Conservation (phyloP, 2,797 vertebrate species). For the Anas bernieri region DNA sequence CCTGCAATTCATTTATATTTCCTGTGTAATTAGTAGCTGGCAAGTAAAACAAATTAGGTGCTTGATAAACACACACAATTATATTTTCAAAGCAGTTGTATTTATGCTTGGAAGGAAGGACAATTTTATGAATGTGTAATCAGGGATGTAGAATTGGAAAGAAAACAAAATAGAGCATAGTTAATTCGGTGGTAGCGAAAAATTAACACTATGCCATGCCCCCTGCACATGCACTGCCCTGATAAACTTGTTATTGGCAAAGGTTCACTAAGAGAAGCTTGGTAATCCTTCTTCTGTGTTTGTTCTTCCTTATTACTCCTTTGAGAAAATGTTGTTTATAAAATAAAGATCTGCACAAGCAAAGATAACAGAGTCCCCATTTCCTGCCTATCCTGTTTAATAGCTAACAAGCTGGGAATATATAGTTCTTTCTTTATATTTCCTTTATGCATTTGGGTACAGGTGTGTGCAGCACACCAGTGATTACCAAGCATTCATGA, state of each 20-base stretch:
- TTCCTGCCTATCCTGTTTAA: constrained; percentile 65
- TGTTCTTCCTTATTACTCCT: constrained; percentile 90
- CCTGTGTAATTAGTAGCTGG: constrained; percentile 77
- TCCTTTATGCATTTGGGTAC: constrained; percentile 31
- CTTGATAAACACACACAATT: constrained; percentile 79
- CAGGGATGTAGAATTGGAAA: constrained; percentile 83
- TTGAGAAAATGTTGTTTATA: constrained; percentile 86
- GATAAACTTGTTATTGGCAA: constrained; percentile 97
- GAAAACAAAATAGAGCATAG: constrained; percentile 84
- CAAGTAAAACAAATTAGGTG: constrained; percentile 81
- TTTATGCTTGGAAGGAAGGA: constrained; percentile 77
- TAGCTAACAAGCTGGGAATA: constrained; percentile 47
- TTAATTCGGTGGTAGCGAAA: constrained; percentile 88
- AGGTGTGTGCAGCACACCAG: constrained; percentile 40
- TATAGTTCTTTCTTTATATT: constrained; percentile 15
- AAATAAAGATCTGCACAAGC: constrained; percentile 91
- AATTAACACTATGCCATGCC: constrained; percentile 83
- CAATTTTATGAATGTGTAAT: constrained; percentile 82
- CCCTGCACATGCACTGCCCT: constrained; percentile 86
- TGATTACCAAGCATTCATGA: constrained; percentile 42
- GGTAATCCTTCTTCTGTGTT: constrained; percentile 84
- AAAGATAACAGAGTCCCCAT: constrained; percentile 85
- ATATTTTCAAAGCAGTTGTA: constrained; percentile 78
- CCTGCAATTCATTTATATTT: constrained; percentile 74
- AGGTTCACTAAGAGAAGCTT: constrained; percentile 85